Percentiles rank a stretch among this genome's conserved stretches.
These are phyloP conservation scores for Conistra vaccinii DNA, from an alignment of 2,888 invertebrate species.

Conservation along the genomic window DNA sequence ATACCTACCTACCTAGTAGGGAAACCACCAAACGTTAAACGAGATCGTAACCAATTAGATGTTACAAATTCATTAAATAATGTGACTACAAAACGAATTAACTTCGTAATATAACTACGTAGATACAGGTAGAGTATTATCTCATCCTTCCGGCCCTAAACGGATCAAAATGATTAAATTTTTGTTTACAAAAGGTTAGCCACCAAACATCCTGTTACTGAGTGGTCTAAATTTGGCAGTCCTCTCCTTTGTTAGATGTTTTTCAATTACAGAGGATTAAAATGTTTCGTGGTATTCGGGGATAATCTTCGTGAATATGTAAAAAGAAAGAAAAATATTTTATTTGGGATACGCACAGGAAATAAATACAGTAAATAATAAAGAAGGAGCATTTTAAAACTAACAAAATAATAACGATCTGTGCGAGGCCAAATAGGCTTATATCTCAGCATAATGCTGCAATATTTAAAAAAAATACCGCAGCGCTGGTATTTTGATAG, in stretches of 20 bases:
- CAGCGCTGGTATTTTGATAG: no score
- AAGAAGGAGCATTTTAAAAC: no score
- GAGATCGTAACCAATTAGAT: background rate
- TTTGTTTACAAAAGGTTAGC: slow-evolving; percentile 71
- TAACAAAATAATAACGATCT: no score
- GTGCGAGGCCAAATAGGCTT: no score
- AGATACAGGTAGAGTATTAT: slow-evolving; percentile 61
- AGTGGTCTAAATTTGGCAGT: slow-evolving; percentile 49
- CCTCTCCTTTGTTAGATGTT: slow-evolving; percentile 61
- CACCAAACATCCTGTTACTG: slow-evolving; percentile 65
- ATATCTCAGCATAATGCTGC: no score
- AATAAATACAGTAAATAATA: no score
- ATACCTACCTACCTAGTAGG: background rate
- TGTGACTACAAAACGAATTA: slow-evolving; percentile 25
- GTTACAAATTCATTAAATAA: slow-evolving; percentile 24
- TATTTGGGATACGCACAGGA: no score
- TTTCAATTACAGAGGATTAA: slow-evolving; percentile 63
- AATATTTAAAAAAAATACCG: no score
- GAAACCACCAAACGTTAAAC: background rate
- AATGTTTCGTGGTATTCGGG: slow-evolving; percentile 48
- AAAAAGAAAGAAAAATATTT: background rate
- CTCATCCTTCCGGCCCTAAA: slow-evolving; percentile 70
- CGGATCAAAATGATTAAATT: slow-evolving; percentile 74
- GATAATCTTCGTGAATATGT: slow-evolving; percentile 44
- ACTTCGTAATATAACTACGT: slow-evolving; percentile 24